Evolutionary conservation across 1,140 invertebrate genomes (phyloP).

Genomic region (Platyscapa corneri): DNA sequence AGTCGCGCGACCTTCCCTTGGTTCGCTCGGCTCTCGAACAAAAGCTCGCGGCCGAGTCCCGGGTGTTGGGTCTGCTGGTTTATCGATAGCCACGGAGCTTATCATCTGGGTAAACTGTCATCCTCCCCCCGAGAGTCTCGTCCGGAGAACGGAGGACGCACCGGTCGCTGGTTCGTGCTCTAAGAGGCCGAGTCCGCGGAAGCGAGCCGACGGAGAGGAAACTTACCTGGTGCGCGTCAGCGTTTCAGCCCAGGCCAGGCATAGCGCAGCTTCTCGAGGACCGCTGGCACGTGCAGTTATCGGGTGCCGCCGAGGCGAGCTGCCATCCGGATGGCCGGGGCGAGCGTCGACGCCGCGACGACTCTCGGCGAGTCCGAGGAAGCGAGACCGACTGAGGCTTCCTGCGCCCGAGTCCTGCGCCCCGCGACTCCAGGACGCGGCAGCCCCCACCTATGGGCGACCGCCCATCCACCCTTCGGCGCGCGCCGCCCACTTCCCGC

Average conservation of each 20-base stretch:
- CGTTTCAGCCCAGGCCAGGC: neutral
- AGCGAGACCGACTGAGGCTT: constrained; percentile 36
- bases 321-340: neutral
- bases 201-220: no score
- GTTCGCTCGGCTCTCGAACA: no score
- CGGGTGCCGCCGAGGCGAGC: neutral
- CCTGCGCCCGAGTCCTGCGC: constrained; percentile 33
- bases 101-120: no score
- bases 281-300: neutral
- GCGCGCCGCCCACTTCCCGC: neutral
- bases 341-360: neutral
- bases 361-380: constrained; percentile 26
- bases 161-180: no score
- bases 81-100: no score
- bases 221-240: no score
- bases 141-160: no score
- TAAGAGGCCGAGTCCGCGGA: no score
- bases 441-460: neutral
- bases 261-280: neutral
- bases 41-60: no score
- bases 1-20: no score
- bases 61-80: no score
- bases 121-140: no score
- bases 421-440: neutral
- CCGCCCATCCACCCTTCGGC: neutral